Percentiles rank a stretch among this genome's conserved stretches.
These are phyloP conservation scores for Formica exsecta DNA, from an alignment of 1,140 invertebrate species.

Conservation along the genomic window DNA sequence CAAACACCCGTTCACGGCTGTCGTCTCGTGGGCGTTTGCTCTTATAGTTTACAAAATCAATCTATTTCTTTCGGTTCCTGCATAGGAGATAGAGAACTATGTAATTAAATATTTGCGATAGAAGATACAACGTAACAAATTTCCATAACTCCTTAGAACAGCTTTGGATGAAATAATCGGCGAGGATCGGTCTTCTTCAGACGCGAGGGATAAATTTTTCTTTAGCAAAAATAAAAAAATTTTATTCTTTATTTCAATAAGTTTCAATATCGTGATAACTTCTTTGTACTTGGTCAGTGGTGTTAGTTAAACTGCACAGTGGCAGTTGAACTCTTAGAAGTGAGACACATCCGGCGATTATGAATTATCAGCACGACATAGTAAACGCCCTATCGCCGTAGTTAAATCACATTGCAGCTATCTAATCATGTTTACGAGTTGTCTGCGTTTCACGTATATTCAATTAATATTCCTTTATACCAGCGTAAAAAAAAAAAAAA, in stretches of 20 bases:
- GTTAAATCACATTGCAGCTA: conserved; percentile 9
- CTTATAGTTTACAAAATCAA: conserved; percentile 14
- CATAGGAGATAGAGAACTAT: not conserved
- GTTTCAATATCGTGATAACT: too few species aligned
- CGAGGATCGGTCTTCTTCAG: not conserved
- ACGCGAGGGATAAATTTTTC: not conserved
- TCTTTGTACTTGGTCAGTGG: not conserved
- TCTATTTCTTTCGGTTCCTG: not conserved
- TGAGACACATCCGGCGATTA: conserved; percentile 29
- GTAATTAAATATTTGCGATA: not conserved
- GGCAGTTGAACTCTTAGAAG: conserved; percentile 24
- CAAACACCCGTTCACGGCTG: conserved; percentile 1
- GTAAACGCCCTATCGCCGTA: conserved; percentile 2
- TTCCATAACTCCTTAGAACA: not conserved
- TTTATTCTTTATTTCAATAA: not conserved
- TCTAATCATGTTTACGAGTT: conserved; percentile 11
- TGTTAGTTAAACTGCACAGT: not conserved
- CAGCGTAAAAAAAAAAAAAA: not conserved
- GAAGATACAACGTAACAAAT: not conserved
- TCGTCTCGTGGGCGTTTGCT: not conserved
- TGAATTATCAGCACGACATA: conserved; percentile 38
- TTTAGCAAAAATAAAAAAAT: not conserved
- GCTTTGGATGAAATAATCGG: not conserved
- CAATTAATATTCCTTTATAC: conserved; percentile 18
- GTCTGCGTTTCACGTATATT: not conserved